Evolutionary conservation across 2,113 vertebrate genomes (phyloP), one percentile per base, ranked within the genome.

Genomic region (Eclectus roratus): DNA sequence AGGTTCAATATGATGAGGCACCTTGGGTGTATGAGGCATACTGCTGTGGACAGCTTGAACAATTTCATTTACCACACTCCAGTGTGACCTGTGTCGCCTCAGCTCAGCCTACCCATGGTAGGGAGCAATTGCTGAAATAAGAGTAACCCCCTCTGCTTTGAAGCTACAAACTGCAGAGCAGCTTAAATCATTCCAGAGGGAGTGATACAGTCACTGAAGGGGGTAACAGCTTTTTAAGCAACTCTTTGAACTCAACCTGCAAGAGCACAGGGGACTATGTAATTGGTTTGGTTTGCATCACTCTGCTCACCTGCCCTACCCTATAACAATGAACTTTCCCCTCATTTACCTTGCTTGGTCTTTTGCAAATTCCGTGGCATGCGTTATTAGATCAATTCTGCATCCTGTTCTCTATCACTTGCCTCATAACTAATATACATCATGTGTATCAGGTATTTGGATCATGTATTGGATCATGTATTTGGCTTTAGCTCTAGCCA

Each of bases 371-470:
- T 74, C 61, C 78, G 74, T 23, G 49, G 41, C 15, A 35, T 9
- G 39, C 8, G 4, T 84, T 78, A 56, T 39, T 25, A 82, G 18
- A 61, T 25, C 23, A 41, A 10, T 72, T 83, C 61, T 3, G 1
- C 19, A 46, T 20, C 13, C 5, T 12, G 9, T 46, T 79, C 15
- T 60, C 33, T 44, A 44, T 70, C 21, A 15, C 19, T 49, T 43
- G 10, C 64, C 58, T 80, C 77, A 18, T 43, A 89, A n/a, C 24
- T 65, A 53, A 37, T 8, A 44, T 7, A 24, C 18, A 31, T 18
- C 0, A 0, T 24, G 20, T 11, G 46, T 24, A n/a, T 61, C 0
- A 0, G 74, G 21, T 10, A 35, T 73, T 44, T 47, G 39, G 11
- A 69, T 53, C 11, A 27, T 17, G 11, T 39, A 17, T 44, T 47